Conservation (phyloP, 2,113 vertebrate genomes). For the Xenopus borealis region DNA sequence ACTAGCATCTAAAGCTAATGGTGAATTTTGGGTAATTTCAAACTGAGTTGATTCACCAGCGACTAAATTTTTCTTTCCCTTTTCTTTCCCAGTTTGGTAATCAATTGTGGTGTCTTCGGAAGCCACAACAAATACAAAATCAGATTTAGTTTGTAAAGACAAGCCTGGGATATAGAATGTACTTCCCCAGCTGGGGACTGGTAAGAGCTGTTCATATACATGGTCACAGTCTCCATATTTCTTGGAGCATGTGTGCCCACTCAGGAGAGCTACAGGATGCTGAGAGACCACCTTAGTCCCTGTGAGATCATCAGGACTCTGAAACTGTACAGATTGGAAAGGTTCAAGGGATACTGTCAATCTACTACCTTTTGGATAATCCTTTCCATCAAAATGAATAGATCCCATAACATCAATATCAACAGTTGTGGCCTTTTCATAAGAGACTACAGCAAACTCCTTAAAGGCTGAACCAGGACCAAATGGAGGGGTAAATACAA, state of each 20-base stretch:
- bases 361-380: neutral
- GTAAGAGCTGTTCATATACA: conserved; percentile 70
- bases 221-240: conserved; percentile 54
- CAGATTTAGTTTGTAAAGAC: conserved; percentile 26
- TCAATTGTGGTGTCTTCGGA: conserved; percentile 50
- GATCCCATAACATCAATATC: conserved; percentile 26
- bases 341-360: conserved; percentile 53
- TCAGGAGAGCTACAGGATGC: conserved; percentile 54
- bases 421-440: conserved; percentile 48
- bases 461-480: neutral
- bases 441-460: conserved; percentile 61
- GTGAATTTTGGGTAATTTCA: neutral
- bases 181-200: conserved; percentile 59
- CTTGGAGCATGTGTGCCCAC: conserved; percentile 64
- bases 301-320: conserved; percentile 52
- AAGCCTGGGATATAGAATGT: conserved; percentile 57
- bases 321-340: conserved; percentile 63
- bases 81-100: conserved; percentile 23
- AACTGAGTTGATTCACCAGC: neutral
- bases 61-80: neutral
- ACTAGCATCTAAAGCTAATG: neutral
- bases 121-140: conserved; percentile 57
- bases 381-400: conserved; percentile 29
- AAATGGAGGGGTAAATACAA: conserved; percentile 57
- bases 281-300: conserved; percentile 54